Base-by-base conservation (phyloP, 2,888 invertebrate genomes). In the Lordiphosa andalusiaca region DNA sequence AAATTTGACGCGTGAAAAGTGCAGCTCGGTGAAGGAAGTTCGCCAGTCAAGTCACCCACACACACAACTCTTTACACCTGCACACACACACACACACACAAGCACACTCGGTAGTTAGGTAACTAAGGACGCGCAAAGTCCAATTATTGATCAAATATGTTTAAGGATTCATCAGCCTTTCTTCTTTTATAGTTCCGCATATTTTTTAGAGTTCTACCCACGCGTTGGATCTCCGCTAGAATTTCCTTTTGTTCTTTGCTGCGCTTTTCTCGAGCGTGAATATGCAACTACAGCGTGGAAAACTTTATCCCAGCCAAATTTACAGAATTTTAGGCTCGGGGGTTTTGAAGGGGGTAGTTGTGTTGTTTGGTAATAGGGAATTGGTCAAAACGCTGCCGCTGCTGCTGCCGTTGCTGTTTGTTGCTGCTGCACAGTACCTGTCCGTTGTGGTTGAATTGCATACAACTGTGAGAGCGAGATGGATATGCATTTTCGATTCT, bases 101-200 rank as follows among this genome's bases (percentile, higher is more conserved):
- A 25, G 46, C 23, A 16, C 39, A 37, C 40, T 52, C 5, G 38
- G 37, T 21, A 40, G 40, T 37, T 39, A 51, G 61, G 66, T 77
- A 77, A 81, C 82, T 73, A 75, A 69, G 70, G 73, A 73, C 68
- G 75, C 69, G 72, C 57, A 53, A 68, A 50, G 72, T 54, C 51
- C 65, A 70, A 65, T 81, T 85, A 85, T 85, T 73, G 85, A 85
- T 85, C 85, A 85, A 85, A 85, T 85, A 86, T 73, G 51, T 59
- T 69, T 50, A 16, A 44, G 54, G 25, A 38, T 53, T 52, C 53
- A 30, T 52, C 40, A 5, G 30, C 30, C 7, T 42, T 42, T 16
- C 9, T 13, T 53, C n/a, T 6, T 6, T 54, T 41, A 46, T 19
- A 19, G 13, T 37, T 42, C 19, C 7, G 44, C 10, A 53, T 48